Percentiles rank a stretch among this genome's conserved stretches.
Conservation (phyloP, 2,113 vertebrate species). For the Ictidomys tridecemlineatus region DNA sequence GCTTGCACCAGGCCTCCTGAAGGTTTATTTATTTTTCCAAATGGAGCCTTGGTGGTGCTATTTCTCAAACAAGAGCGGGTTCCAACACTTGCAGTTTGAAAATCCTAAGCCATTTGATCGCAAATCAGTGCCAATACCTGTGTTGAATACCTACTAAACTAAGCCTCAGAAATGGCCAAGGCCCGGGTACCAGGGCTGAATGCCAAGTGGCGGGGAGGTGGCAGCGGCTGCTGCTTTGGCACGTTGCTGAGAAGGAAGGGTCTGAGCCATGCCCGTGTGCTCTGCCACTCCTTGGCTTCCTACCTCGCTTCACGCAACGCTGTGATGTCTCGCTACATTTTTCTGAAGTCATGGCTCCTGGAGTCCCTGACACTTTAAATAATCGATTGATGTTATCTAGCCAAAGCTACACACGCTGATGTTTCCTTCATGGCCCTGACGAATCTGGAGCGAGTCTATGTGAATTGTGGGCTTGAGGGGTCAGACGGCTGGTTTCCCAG, state of each 20-base stretch:
- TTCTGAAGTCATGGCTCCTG: constrained; percentile 93
- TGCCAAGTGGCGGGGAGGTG: constrained; percentile 94
- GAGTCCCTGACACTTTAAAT: constrained; percentile 94
- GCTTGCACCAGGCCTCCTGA: constrained; percentile 95
- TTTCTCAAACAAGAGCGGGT: constrained; percentile 93
- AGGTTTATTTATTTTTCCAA: constrained; percentile 93
- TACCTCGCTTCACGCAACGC: constrained; percentile 93
- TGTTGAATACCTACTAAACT: constrained; percentile 93
- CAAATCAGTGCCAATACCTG: constrained; percentile 93
- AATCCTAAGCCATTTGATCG: constrained; percentile 89
- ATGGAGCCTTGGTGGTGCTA: constrained; percentile 90
- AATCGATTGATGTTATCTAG: constrained; percentile 91
- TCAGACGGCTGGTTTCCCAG: constrained; percentile 94
- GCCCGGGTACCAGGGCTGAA: constrained; percentile 94
- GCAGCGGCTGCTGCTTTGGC: constrained; percentile 92
- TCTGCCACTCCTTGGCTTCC: constrained; percentile 91
- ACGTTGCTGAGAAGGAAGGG: constrained; percentile 89
- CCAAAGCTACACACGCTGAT: constrained; percentile 93
- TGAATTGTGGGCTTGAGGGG: constrained; percentile 92
- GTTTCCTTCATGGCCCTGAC: constrained; percentile 94
- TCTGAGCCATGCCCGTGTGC: not conserved
- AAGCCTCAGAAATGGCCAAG: constrained; percentile 91
- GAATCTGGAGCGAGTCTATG: constrained; percentile 94
- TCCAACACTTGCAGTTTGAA: constrained; percentile 95
- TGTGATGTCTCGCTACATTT: constrained; percentile 91